Percentiles rank a stretch among this genome's conserved stretches.
phyloP scores from a whole-genome alignment of 2,797 vertebrate species.

The Gephyroberyx darwinii region DNA sequence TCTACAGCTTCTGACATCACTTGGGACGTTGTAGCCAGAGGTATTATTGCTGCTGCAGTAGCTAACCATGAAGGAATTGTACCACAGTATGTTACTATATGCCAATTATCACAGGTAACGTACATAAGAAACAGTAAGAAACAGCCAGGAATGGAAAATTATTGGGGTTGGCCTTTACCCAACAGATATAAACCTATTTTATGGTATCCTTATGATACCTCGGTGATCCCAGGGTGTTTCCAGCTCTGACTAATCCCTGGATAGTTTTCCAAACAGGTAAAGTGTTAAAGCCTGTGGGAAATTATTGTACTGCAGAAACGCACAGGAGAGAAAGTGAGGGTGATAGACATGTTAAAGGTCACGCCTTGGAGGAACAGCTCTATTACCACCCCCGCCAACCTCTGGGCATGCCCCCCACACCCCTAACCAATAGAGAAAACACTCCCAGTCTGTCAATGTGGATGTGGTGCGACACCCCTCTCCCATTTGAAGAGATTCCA shows the following conservation, averaged over 20 bases:
- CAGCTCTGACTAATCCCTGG: constrained; percentile 54
- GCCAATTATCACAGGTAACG: background rate
- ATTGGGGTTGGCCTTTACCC: background rate
- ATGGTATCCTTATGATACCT: constrained; percentile 29
- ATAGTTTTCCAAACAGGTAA: constrained; percentile 32
- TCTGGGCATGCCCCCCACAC: constrained; percentile 25
- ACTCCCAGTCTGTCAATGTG: constrained; percentile 28
- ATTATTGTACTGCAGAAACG: constrained; percentile 58
- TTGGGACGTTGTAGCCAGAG: background rate
- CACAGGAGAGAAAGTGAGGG: constrained; percentile 43
- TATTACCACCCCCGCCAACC: constrained; percentile 47
- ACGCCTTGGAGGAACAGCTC: constrained; percentile 40
- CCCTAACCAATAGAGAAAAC: constrained; percentile 34
- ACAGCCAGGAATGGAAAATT: background rate
- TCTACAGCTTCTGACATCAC: background rate
- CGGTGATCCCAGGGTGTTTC: constrained; percentile 51
- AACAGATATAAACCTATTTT: constrained; percentile 15
- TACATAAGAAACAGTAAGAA: constrained; percentile 2
- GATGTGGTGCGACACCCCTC: constrained; percentile 18
- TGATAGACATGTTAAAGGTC: constrained; percentile 29
- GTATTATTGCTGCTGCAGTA: background rate
- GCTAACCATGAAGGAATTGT: background rate
- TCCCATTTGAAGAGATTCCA: constrained; percentile 9
- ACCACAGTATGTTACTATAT: background rate
- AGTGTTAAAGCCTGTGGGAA: constrained; percentile 35